Evolutionary conservation across 2,888 invertebrate genomes (phyloP).

Genomic region (Venustoraphidia nigricollis): DNA sequence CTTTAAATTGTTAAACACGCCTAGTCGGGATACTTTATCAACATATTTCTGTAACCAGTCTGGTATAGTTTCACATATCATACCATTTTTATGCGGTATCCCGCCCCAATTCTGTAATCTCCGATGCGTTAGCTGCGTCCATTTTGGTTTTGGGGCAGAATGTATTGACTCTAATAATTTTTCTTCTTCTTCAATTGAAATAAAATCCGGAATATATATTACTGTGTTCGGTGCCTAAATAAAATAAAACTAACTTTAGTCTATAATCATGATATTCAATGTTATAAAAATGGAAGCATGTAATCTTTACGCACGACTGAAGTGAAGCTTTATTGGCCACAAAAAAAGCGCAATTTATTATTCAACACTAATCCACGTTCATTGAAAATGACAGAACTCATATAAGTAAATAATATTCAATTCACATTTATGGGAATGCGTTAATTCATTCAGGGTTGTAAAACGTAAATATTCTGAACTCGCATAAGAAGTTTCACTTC

Average conservation of each 20-base stretch:
- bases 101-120: constrained; percentile 98
- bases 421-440: no score
- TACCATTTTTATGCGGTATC: constrained; percentile 80
- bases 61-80: constrained; percentile 84
- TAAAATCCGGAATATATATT: constrained; percentile 78
- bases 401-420: no score
- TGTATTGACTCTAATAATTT: constrained; percentile 59
- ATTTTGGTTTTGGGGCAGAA: constrained; percentile 78
- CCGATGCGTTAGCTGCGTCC: constrained; percentile 84
- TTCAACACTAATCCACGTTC: no score
- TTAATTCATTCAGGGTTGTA: no score
- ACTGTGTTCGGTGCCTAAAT: constrained; percentile 41
- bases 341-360: no score
- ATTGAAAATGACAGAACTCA: no score
- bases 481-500: no score
- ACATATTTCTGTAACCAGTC: constrained; percentile 63
- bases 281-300: no score
- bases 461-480: no score
- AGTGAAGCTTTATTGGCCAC: no score
- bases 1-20: constrained; percentile 51
- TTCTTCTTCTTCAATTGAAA: constrained; percentile 56
- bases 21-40: constrained; percentile 48
- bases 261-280: no score
- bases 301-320: no score
- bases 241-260: background rate